Percentiles rank a stretch among this genome's conserved stretches.
Conservation (phyloP, 2,797 vertebrate species). For the Pseudochaenichthys georgianus region DNA sequence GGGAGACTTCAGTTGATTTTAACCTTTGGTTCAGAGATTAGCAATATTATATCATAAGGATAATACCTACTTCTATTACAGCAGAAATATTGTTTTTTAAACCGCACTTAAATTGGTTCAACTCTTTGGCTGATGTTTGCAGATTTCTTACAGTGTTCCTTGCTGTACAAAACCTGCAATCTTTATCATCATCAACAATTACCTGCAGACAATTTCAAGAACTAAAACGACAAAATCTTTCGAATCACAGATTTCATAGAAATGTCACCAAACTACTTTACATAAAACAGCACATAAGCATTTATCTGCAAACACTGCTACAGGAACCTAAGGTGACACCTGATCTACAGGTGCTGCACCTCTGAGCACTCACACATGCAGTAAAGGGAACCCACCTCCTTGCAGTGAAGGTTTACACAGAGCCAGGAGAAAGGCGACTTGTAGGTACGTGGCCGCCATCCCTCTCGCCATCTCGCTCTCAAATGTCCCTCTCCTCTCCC, state of each 20-base stretch:
- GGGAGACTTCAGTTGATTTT: not conserved
- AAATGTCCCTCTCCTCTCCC: conserved; percentile 89
- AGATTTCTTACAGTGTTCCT: conserved; percentile 3
- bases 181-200: not conserved
- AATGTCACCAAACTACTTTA: not conserved
- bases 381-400: conserved; percentile 90
- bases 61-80: not conserved
- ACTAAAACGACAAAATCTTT: not conserved
- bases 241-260: conserved; percentile 1
- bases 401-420: conserved; percentile 89
- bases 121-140: not conserved
- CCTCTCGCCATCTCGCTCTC: conserved; percentile 91
- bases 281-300: conserved; percentile 13
- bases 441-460: conserved; percentile 86
- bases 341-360: conserved; percentile 60
- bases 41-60: not conserved
- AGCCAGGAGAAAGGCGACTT: conserved; percentile 89
- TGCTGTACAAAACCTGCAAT: not conserved
- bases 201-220: conserved; percentile 1
- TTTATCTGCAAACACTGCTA: conserved; percentile 8
- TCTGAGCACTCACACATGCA: conserved; percentile 31
- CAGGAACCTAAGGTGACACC: conserved; percentile 33
- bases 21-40: conserved; percentile 4
- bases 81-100: not conserved
- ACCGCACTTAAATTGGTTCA: not conserved